Evolutionary conservation across 2,797 vertebrate genomes (phyloP), one percentile per base, ranked within the genome.

Genomic region (Monodelphis domestica): DNA sequence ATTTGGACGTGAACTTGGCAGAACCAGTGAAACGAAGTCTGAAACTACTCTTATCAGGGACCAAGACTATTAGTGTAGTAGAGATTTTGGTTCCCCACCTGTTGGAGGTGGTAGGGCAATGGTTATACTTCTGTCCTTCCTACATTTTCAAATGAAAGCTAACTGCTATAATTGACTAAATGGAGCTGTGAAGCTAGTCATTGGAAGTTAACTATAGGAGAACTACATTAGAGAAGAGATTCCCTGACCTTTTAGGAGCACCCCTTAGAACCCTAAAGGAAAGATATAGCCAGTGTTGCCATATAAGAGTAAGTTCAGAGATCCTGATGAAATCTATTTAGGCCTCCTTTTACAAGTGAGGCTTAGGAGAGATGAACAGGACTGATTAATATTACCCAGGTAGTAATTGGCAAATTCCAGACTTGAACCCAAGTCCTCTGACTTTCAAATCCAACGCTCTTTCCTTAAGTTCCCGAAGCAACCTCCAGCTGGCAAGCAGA

Each of bases 391-490:
- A 56, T 28, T 30, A 59, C 10, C 29, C 56, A 59, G 5, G 15
- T 14, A 38, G 21, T 17, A 70, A 9, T 14, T 38, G n/a, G 5
- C 14, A 70, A n/a, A 45, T 26, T 4, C 21, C 10, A 21, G 21
- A 78, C 45, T 78, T 24, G 9, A 78, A 78, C 70, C 7, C 38
- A 45, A 3, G 3, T 45, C 21, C 21, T 38, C 70, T 78, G 12
- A 26, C 4, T 14, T n/a, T n/a, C 33, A 33, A 26, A 45, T 78
- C 70, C 70, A 78, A 7, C 26, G 38, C 21, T 78, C n/a, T 24
- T 78, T 45, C 84, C 93, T 70, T 91, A 89, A 90, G 56, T 57
- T 88, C 95, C 90, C 90, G 91, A 94, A 95, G 92, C 70, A 63
- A 57, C 50, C 87, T 88, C 14, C 53, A 87, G 12, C 87, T 45